A percentile compares a stretch with the other conserved stretches of the same genome.
Evolutionary conservation across 2,113 vertebrate species (phyloP).

Genomic region (Nettapus auritus): DNA sequence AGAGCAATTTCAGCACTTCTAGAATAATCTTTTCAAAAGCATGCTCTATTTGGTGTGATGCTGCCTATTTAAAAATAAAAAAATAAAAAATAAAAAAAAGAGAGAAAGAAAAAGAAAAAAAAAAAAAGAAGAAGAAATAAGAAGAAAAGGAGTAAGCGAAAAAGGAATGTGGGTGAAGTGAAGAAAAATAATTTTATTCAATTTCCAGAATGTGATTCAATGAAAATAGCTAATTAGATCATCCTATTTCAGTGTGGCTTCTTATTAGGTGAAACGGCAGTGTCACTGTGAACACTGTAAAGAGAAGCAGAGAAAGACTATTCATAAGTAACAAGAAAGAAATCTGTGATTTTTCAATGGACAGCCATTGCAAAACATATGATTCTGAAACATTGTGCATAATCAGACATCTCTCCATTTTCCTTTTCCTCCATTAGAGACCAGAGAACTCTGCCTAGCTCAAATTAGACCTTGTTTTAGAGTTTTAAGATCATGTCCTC

Average conservation of each 20-base stretch:
- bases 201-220: constrained; percentile 28
- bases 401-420: background rate
- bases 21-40: constrained; percentile 31
- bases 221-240: constrained; percentile 21
- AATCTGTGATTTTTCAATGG: background rate
- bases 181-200: constrained; percentile 24
- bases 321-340: background rate
- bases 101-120: background rate
- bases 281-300: background rate
- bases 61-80: background rate
- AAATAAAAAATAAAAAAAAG: background rate
- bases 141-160: background rate
- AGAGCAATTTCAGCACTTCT: constrained; percentile 43
- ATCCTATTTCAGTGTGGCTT: background rate
- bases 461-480: background rate
- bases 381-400: background rate
- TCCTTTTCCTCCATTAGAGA: background rate
- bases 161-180: background rate
- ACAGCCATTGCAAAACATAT: background rate
- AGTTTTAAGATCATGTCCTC: background rate
- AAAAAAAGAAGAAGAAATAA: background rate
- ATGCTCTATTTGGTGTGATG: background rate
- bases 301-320: background rate
- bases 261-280: background rate
- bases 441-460: background rate